Percentiles rank a stretch among this genome's conserved stretches.
Conservation (phyloP, 2,113 vertebrate species). For the zebrafish (Danio rerio) region DNA sequence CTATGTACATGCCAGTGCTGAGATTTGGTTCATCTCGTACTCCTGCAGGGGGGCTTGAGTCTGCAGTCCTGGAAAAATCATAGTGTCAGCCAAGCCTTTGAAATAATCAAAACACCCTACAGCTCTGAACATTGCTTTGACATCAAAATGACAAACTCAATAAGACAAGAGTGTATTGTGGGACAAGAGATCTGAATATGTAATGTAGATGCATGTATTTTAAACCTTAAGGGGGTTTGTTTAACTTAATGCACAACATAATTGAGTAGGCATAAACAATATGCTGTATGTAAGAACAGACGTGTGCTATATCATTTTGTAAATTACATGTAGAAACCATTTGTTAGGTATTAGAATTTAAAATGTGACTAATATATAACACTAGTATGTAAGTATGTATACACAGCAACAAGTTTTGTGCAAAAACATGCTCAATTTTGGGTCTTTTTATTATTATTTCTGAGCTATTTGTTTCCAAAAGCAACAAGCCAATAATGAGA, state of each 20-base stretch:
- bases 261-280: not conserved
- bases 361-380: not conserved
- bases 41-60: conserved; percentile 38
- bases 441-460: no score
- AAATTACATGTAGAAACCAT: not conserved
- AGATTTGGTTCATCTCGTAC: not conserved
- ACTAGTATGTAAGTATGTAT: not conserved
- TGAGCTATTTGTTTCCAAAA: not conserved
- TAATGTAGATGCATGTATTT: conserved; percentile 31
- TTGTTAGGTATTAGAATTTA: not conserved
- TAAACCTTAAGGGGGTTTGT: conserved; percentile 12
- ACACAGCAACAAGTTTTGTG: not conserved
- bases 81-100: conserved; percentile 37
- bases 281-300: not conserved
- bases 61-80: conserved; percentile 29
- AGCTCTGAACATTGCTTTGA: conserved; percentile 25
- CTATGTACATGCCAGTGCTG: conserved; percentile 5
- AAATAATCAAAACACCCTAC: conserved; percentile 44
- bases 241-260: conserved; percentile 9
- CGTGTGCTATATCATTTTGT: not conserved
- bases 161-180: conserved; percentile 55
- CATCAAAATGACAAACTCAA: conserved; percentile 35
- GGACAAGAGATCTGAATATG: conserved; percentile 9
- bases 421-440: not conserved
- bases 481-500: not conserved